Conservation (phyloP, 1,140 invertebrate species). For the Drosophila albomicans region DNA sequence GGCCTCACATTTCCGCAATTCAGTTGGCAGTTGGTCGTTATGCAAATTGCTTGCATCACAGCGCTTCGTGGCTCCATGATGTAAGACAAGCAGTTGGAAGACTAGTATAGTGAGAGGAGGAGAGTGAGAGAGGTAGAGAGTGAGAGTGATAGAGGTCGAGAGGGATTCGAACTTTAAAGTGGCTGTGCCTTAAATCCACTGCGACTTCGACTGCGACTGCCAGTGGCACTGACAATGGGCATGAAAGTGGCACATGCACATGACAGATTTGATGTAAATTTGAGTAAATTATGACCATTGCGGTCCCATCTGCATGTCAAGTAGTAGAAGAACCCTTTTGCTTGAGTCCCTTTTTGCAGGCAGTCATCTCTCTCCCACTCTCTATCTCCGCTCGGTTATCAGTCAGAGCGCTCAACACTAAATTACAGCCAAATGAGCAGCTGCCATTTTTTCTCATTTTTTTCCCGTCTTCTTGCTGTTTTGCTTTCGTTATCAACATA, state of each 20-base stretch:
- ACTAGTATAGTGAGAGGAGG: too few relatives aligned
- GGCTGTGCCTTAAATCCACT: conserved; percentile 4
- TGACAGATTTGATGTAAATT: conserved; percentile 58
- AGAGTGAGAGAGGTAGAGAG: not conserved
- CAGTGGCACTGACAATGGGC: not conserved
- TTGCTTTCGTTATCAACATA: conserved; percentile 69
- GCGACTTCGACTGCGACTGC: not conserved
- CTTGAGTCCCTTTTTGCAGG: conserved; percentile 11
- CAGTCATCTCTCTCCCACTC: not conserved
- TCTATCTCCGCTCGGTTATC: conserved; percentile 40
- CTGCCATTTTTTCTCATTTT: conserved; percentile 37
- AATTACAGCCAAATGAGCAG: conserved; percentile 65
- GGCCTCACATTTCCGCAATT: conserved; percentile 37
- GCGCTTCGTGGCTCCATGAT: not conserved
- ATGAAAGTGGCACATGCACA: not conserved
- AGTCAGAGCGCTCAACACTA: conserved; percentile 64
- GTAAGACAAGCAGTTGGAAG: not conserved
- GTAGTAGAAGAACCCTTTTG: conserved; percentile 38
- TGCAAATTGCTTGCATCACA: conserved; percentile 35
- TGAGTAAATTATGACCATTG: conserved; percentile 52
- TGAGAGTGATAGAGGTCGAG: not conserved
- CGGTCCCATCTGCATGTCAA: conserved; percentile 61
- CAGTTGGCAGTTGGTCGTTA: conserved; percentile 18
- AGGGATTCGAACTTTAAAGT: conserved; percentile 23
- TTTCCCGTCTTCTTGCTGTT: conserved; percentile 20